Base-by-base conservation (phyloP, 2,888 invertebrate species). In the Ephialtes manifestator region DNA sequence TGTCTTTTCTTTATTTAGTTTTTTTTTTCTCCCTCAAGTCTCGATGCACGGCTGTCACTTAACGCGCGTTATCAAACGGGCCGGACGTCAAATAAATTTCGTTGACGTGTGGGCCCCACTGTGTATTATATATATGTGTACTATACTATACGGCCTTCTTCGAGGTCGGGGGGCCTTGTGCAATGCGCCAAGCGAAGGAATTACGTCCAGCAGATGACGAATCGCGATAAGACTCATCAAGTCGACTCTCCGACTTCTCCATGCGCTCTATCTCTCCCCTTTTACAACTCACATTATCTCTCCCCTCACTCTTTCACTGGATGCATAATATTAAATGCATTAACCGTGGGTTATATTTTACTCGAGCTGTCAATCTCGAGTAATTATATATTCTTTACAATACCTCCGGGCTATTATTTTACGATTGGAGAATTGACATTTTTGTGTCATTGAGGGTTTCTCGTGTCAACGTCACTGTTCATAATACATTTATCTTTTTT, bases 161-260 rank as follows among this genome's bases (percentile, higher is more conserved):
- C 83, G 83, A 75, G 83, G 67, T 68, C 81, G 81, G 60, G 63
- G 31, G 70, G 63, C 51, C 13, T 20, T 74, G 65, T 67, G 72
- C 72, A 51, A 76, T 65, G 65, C 65, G 63, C 35, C 51, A 15
- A 51, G 63, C 75, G 4, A 53, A 46, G 51, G 77, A 72, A 81
- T 84, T 20, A 76, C 81, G 81, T 77, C 76, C 48, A 72, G 58
- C 11, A 51, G 81, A 84, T 81, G 84, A 84, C 81, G 76, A 84
- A 81, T 81, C 84, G 48, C 67, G 84, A 84, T 84, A 84, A 84
- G 67, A 48, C 81, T 81, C 84, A 84, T 84, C 84, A 84, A 76
- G 71, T 18, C 46, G 78, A 72, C 80, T 71, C 63, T 51, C 39
- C 7, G 76, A 67, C 80, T 80, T 72, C 63, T 72, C 55, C 55